Base-by-base conservation (phyloP, 2,113 vertebrate genomes). In the Scytalopus superciliaris region DNA sequence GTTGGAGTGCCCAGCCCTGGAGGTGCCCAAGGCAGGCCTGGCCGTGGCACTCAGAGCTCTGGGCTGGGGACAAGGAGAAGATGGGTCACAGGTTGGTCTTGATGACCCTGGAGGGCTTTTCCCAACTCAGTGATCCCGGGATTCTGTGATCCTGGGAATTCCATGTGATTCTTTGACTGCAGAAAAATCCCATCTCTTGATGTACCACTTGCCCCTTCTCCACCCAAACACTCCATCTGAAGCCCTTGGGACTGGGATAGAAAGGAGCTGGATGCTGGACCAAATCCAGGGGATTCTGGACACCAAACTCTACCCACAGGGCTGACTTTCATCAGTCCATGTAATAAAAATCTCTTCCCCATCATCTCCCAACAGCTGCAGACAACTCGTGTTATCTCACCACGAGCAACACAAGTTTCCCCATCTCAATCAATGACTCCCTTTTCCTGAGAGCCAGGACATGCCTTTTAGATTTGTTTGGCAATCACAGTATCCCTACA, bases 41-140 rank as follows among this genome's bases (percentile, higher is more conserved):
- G 70, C 40, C 2, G 60, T 59, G 72, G 10, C 84, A 60, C 84
- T 59, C 0, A 10, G 72, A 0, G 62, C 56, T 39, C 42, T 24
- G 56, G 15, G 68, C 45, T 52, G 66, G 62, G 30, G 42, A 66
- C 70, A 31, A 0, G 62, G 45, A 23, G 84, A 27, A 62, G 0
- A 50, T 14, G 0, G 1, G 37, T 24, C 63, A 52, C 37, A 44
- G 53, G 18, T 23, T 0, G 64, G 8, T 8, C 2, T 63, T 24
- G 3, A 2, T 30, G 47, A 2, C 0, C 57, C 0, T 0, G 59
- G 25, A 66, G 18, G 25, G 12, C 1, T 73, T 73, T 57, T 6
- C 76, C 67, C 64, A 0, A 24, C 52, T 23, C 16, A 18, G 21
- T 22, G n/a, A 21, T 50, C 11, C 39, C 15, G 60, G 59, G 4